phyloP scores from a whole-genome alignment of 2,113 vertebrate species.

The mouse (Mus musculus) region GRCm39 chr7:57180001-57180500 shows the following conservation, averaged over 20 bases:
- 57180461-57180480: neutral
- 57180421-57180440: neutral
- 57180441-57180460: neutral
- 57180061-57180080: no score
- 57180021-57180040: neutral
- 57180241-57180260: neutral
- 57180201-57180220: neutral
- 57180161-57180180: neutral
- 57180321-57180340: neutral
- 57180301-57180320: neutral
- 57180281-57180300: neutral
- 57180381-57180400: neutral
- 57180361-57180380: neutral
- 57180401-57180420: neutral
- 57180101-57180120: neutral
- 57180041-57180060: neutral
- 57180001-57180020: neutral
- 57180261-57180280: neutral
- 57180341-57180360: neutral
- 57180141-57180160: neutral
- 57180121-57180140: neutral
- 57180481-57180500: neutral
- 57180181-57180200: no score
- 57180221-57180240: neutral
- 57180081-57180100: neutral